phyloP scores from a whole-genome alignment of 2,113 vertebrate species.

The Datnioides undecimradiatus region DNA sequence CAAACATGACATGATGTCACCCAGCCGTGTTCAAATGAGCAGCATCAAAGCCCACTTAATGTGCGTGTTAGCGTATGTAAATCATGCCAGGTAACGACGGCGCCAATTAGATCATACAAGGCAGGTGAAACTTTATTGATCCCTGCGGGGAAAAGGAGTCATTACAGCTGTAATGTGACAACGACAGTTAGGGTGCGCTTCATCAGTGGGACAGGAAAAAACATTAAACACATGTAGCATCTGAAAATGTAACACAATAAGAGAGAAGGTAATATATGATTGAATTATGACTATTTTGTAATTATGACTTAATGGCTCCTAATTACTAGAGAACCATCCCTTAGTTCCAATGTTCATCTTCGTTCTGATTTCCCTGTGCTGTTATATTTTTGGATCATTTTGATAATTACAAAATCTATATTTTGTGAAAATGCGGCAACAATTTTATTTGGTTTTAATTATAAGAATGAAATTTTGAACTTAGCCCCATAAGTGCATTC shows the following conservation, averaged over 20 bases:
- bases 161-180: neutral
- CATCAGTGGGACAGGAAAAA: neutral
- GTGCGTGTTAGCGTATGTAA: neutral
- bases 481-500: neutral
- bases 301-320: neutral
- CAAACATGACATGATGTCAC: conserved; percentile 39
- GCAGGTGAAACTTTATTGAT: conserved; percentile 22
- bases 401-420: neutral
- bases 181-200: neutral
- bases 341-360: too few relatives aligned
- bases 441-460: neutral
- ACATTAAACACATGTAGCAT: too few relatives aligned
- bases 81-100: neutral
- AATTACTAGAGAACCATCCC: neutral
- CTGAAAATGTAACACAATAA: too few relatives aligned
- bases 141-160: conserved; percentile 6
- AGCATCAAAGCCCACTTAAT: conserved; percentile 1
- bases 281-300: neutral
- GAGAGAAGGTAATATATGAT: neutral
- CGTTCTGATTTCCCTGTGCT: neutral
- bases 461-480: neutral
- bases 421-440: neutral
- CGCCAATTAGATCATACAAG: conserved; percentile 2
- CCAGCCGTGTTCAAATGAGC: neutral
- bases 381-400: neutral